Evolutionary conservation across 1,140 invertebrate species (phyloP), one percentile per base, ranked within the genome.

Genomic region (Papilio glaucus): DNA sequence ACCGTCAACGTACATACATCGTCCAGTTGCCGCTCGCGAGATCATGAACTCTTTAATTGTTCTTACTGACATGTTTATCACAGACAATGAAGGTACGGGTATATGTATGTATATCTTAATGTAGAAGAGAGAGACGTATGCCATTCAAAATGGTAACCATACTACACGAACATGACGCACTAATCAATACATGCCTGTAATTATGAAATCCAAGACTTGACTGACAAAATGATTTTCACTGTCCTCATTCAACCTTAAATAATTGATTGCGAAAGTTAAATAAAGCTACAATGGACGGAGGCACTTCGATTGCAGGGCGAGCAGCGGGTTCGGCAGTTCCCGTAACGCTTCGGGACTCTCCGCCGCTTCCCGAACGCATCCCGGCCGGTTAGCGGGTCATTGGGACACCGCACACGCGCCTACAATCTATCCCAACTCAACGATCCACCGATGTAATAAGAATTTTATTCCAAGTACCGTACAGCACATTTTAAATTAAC

Each of bases 361-460:
- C 81, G 77, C 42, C 72, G 72, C 76, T 71, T 73, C 74, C 81
- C 76, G 72, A 72, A 39, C 76, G 73, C 73, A 77, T 77, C 72
- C 61, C 65, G 41, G 21, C 63, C 72, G 49, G 81, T 81, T 76
- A 84, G 29, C 80, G 73, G 82, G 78, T 84, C 78, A 84, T 67
- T 82, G 77, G 82, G 82, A 62, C 82, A 82, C 69, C 74, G 80
- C 81, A 83, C 81, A 81, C 74, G 79, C 81, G 77, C 81, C 45
- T 24, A 33, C 13, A 10, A 12, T 15, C 26, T 29, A 29, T 72
- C 71, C 61, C 39, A 15, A 45, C 33, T 39, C 39, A 45, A 45
- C 38, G 33, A 45, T 10, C 10, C 15, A 63, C 7, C 71, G 45
- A 29, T 26, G 42, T n/a, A 69, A 71, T 71, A 49, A 24, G 29